Evolutionary conservation across 2,888 invertebrate genomes (phyloP), one percentile per base, ranked within the genome.

Genomic region (Drosophila pseudotakahashii): DNA sequence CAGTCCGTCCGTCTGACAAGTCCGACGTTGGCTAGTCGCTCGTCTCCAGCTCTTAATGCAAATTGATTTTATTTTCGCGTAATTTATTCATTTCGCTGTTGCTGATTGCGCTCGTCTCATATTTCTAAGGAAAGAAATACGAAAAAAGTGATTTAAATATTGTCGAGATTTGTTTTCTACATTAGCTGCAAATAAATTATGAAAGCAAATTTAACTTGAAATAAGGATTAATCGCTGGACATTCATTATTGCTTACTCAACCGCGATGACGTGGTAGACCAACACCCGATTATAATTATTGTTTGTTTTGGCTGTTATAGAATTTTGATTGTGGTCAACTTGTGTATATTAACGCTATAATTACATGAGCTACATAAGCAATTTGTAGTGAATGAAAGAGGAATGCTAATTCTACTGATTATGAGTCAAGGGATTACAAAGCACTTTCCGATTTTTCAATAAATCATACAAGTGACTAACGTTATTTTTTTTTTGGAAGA

Each of bases 31-130:
- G 37, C 47, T 48, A 19, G 53, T 51, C 42, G 55, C 41, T 44
- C 57, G 69, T 58, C 60, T 51, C 34, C 69, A 32, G 55, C 60
- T 61, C 70, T 73, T 73, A 73, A 73, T 73, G 70, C 70, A 75
- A 73, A 73, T 73, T 73, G 75, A 73, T 73, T 73, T 73, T 74
- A 55, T 55, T 73, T 57, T 66, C 57, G 57, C 74, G 74, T 72
- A 72, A 72, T 72, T 72, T 72, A 72, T 72, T 72, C 72, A 72
- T 72, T 72, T 58, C 52, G 37, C 42, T 53, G 47, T 42, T 47
- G 73, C 54, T 73, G 73, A 71, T 66, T 74, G 67, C 67, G 41
- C 57, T 53, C 39, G 45, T 62, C 54, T 62, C 54, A 54, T 62
- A 62, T 71, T 48, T 62, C 41, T 37, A 39, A 62, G 44, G 32